These are phyloP conservation scores for Gallinago solitaria DNA, from an alignment of 2,797 vertebrate species.

Conservation along the genomic window DNA sequence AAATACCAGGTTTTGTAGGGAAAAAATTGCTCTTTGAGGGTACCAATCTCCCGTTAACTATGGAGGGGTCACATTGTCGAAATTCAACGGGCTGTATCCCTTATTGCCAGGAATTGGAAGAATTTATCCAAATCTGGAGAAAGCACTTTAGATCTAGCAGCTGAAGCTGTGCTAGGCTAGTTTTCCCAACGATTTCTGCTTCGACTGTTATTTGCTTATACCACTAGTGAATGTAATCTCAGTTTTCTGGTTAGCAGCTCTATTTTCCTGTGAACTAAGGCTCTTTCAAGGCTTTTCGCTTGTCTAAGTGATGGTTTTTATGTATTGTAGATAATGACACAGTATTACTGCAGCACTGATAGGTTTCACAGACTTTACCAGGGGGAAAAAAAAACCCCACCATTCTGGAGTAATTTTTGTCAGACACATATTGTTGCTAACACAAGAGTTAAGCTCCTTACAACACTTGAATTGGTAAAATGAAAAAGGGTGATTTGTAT, in stretches of 20 bases:
- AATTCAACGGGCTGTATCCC: not conserved
- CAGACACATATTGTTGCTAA: not conserved
- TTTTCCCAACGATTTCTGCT: not conserved
- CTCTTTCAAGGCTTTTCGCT: not conserved
- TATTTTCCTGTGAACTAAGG: not conserved
- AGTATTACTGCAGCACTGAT: not conserved
- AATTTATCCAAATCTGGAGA: not conserved
- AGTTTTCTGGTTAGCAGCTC: not conserved
- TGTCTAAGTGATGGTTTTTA: not conserved
- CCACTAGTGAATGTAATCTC: not conserved
- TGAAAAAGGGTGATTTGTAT: not conserved
- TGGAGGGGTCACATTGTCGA: not conserved
- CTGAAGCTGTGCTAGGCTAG: not conserved
- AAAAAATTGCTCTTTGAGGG: not conserved
- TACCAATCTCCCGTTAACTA: not conserved
- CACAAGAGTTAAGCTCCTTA: conserved; percentile 8
- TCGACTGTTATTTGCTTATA: not conserved
- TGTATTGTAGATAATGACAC: not conserved
- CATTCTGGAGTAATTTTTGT: not conserved
- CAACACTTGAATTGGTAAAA: not conserved
- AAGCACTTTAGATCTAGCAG: not conserved
- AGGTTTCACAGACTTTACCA: not conserved
- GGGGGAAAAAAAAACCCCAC: not conserved
- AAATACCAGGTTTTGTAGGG: not conserved
- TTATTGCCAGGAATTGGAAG: not conserved